Evolutionary conservation across 2,113 vertebrate genomes (phyloP).

Genomic region (Reinhardtius hippoglossoides): DNA sequence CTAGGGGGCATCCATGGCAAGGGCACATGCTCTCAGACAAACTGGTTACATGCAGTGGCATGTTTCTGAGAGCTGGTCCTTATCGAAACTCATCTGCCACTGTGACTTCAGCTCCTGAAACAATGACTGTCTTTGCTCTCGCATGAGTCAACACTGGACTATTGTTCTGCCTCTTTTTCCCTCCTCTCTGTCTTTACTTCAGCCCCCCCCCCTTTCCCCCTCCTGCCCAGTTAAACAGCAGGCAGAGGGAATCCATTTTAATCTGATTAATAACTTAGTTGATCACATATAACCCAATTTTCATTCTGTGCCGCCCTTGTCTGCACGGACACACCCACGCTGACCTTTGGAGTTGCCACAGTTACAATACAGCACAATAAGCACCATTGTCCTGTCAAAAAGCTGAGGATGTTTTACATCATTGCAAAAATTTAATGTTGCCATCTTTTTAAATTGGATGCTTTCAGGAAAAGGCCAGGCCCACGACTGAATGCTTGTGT

Average conservation of each 20-base stretch:
- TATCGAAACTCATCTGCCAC: slow-evolving; percentile 50
- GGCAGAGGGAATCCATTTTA: slow-evolving; percentile 99
- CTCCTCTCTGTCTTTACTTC: slow-evolving; percentile 41
- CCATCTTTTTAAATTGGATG: slow-evolving; percentile 91
- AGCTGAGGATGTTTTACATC: slow-evolving; percentile 96
- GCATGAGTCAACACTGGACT: slow-evolving; percentile 78
- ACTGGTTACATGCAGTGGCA: slow-evolving; percentile 19
- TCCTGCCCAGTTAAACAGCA: slow-evolving; percentile 95
- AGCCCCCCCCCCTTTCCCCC: slow-evolving; percentile 57
- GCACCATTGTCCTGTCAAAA: slow-evolving; percentile 94
- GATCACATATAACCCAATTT: slow-evolving; percentile 99
- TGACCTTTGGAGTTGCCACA: slow-evolving; percentile 98
- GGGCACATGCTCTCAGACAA: slow-evolving; percentile 69
- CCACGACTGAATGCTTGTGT: slow-evolving; percentile 83
- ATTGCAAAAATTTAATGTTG: slow-evolving; percentile 95
- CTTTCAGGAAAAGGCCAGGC: slow-evolving; percentile 95
- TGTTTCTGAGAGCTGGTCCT: slow-evolving; percentile 32
- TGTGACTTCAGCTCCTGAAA: slow-evolving; percentile 61
- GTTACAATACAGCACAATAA: slow-evolving; percentile 97
- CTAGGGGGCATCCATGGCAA: slow-evolving; percentile 66
- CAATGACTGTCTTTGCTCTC: slow-evolving; percentile 69
- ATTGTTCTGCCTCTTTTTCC: slow-evolving; percentile 68
- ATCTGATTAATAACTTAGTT: slow-evolving; percentile 99
- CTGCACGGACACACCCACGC: slow-evolving; percentile 93
- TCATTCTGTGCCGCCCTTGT: slow-evolving; percentile 97